Base-by-base conservation (phyloP, 2,888 invertebrate genomes). In the Anaspis maculata region DNA sequence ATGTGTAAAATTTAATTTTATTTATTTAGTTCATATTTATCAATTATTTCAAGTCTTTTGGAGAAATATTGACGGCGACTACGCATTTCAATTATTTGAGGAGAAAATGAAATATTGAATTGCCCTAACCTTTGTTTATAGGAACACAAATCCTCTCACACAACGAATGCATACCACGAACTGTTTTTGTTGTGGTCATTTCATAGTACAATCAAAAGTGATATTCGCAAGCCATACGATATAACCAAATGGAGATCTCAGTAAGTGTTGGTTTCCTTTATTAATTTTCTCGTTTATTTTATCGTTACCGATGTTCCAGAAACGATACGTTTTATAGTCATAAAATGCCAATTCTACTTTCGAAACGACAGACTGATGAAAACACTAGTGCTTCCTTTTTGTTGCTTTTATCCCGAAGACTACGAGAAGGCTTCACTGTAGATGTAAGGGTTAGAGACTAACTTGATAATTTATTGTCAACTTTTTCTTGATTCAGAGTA, bases 361-460 rank as follows among this genome's bases (percentile, higher is more conserved):
- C 73, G 22, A 76, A 80, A 49, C 72, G 74, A 48, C 79, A 79
- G 57, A 71, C 73, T 41, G 79, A 80, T 49, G 73, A 74, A 42
- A 76, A 77, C 56, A 70, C 74, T 11, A 74, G 68, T 43, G 70
- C 79, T 39, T 70, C 72, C 31, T 64, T 84, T 39, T 69, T 73
- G 43, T 74, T 77, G 51, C 67, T 86, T 28, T 62, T 87, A 37
- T 79, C 82, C 30, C 77, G 84, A 48, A 67, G 86, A 38, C 68
- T 87, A 41, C 66, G 84, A 25, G 86, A 86, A 64, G 87, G 87
- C 15, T 87, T 82, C 61, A 73, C 75, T 23, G 69, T 83, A 39
- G 76, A 74, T 55, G 73, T 71, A 64, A 56, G n/a, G n/a, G n/a
- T n/a, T n/a, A n/a, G n/a, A n/a, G n/a, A 51, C 21, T 5, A 44